Percentiles rank a stretch among this genome's conserved stretches.
Evolutionary conservation across 35 echinoderm and acorn worm genomes (phyloP).

Genomic region (Stichopus chloronotus): DNA sequence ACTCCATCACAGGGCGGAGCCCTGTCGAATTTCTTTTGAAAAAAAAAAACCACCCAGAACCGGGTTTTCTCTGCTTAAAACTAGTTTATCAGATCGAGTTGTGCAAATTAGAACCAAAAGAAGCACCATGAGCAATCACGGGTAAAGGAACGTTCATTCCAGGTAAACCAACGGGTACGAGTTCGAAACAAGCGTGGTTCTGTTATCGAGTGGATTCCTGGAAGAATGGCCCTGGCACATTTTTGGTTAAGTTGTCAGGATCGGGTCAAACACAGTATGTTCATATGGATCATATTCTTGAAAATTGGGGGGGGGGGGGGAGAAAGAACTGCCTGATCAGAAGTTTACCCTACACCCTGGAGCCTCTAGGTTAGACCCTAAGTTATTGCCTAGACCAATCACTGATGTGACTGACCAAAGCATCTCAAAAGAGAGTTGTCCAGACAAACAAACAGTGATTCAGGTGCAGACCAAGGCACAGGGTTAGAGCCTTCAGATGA

Average conservation of each 20-base stretch:
- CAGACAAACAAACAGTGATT: neutral
- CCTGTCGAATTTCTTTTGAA: conserved; percentile 71
- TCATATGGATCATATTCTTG: conserved; percentile 25
- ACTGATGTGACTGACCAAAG: neutral
- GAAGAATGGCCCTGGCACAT: conserved; percentile 53
- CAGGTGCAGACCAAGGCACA: neutral
- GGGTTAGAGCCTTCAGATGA: neutral
- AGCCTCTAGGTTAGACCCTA: neutral
- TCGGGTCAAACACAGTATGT: conserved; percentile 25
- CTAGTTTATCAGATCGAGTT: conserved; percentile 46
- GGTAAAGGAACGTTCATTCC: conserved; percentile 27
- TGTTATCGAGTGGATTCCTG: conserved; percentile 39
- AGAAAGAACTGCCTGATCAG: neutral
- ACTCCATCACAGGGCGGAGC: conserved; percentile 18
- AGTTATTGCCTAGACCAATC: neutral
- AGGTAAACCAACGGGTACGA: conserved; percentile 37
- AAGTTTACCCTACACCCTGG: neutral
- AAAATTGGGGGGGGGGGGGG: neutral
- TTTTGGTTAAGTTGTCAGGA: conserved; percentile 33
- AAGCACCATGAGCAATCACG: conserved; percentile 17
- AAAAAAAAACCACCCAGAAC: conserved; percentile 51
- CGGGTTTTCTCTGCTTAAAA: conserved; percentile 59
- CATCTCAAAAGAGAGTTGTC: conserved; percentile 4
- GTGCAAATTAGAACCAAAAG: conserved; percentile 33
- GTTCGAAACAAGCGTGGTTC: conserved; percentile 19